Evolutionary conservation across 2,797 vertebrate genomes (phyloP).

Genomic region (Aeoliscus strigatus): DNA sequence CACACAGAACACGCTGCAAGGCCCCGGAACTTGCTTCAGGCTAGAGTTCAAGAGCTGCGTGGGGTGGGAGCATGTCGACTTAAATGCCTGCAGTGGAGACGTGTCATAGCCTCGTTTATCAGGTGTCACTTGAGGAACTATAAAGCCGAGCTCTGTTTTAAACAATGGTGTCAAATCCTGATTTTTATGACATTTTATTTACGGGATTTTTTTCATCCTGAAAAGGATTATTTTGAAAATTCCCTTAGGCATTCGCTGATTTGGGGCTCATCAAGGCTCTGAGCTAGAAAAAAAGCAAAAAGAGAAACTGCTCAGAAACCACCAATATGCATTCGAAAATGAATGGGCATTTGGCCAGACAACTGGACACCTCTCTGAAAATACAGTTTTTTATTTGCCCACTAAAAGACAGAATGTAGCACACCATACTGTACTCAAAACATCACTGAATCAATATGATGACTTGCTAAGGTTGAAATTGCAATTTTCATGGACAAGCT

Average conservation of each 20-base stretch:
- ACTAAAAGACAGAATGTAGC: too few relatives aligned
- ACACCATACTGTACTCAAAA: too few relatives aligned
- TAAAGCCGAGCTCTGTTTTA: constrained; percentile 66
- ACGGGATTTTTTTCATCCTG: constrained; percentile 20
- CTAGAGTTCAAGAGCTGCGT: constrained; percentile 66
- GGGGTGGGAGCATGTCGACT: constrained; percentile 69
- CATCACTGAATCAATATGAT: too few relatives aligned
- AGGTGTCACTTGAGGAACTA: constrained; percentile 61
- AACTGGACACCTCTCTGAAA: too few relatives aligned
- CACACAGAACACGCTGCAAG: constrained; percentile 49
- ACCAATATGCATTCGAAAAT: too few relatives aligned
- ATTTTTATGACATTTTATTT: constrained; percentile 61
- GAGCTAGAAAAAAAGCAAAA: constrained; percentile 22
- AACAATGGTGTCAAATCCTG: constrained; percentile 61
- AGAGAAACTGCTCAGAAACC: too few relatives aligned
- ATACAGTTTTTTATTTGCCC: too few relatives aligned
- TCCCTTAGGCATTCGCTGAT: constrained; percentile 24
- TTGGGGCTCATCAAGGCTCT: constrained; percentile 13
- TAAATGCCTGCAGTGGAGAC: constrained; percentile 71
- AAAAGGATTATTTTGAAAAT: constrained; percentile 54
- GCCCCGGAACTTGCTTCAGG: constrained; percentile 60
- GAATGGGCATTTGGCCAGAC: too few relatives aligned
- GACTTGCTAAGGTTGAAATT: too few relatives aligned
- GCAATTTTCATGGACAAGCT: too few relatives aligned
- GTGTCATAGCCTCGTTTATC: constrained; percentile 71